Conservation (phyloP, 2,888 invertebrate genomes). For the Schizotus pectinicornis region DNA sequence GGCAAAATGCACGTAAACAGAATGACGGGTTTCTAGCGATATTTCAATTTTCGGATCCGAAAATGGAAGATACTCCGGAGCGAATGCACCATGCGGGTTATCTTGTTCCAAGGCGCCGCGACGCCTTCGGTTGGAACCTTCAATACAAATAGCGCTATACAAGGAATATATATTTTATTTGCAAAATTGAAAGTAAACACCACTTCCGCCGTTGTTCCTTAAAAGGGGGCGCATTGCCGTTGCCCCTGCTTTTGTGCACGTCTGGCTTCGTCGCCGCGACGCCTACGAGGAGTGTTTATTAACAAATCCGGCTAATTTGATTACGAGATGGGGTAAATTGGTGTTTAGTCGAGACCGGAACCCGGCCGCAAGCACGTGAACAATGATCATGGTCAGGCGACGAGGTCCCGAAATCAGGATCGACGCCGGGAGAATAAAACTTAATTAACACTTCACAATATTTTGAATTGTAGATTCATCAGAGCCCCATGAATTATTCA, state of each 20-base stretch:
- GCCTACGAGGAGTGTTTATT: conserved; percentile 7
- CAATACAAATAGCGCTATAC: conserved; percentile 39
- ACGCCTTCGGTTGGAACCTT: conserved; percentile 35
- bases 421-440: conserved; percentile 19
- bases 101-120: conserved; percentile 38
- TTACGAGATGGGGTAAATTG: conserved; percentile 16
- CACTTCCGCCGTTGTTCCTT: conserved; percentile 38
- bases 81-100: conserved; percentile 36
- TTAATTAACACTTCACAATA: conserved; percentile 29
- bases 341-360: conserved; percentile 17
- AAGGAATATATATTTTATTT: conserved; percentile 48
- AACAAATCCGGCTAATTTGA: conserved; percentile 11
- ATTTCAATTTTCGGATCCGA: conserved; percentile 38
- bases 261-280: too few species aligned
- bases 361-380: conserved; percentile 11
- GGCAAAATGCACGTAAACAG: conserved; percentile 3
- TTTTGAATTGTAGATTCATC: conserved; percentile 30
- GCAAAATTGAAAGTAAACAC: conserved; percentile 50
- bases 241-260: not conserved
- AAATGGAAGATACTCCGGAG: conserved; percentile 37
- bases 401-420: conserved; percentile 3
- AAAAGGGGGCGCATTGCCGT: conserved; percentile 30
- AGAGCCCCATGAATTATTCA: conserved; percentile 26
- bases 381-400: not conserved
- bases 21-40: conserved; percentile 19